Evolutionary conservation across 2,113 vertebrate genomes (phyloP).

Genomic region (Mormoops blainvillei): DNA sequence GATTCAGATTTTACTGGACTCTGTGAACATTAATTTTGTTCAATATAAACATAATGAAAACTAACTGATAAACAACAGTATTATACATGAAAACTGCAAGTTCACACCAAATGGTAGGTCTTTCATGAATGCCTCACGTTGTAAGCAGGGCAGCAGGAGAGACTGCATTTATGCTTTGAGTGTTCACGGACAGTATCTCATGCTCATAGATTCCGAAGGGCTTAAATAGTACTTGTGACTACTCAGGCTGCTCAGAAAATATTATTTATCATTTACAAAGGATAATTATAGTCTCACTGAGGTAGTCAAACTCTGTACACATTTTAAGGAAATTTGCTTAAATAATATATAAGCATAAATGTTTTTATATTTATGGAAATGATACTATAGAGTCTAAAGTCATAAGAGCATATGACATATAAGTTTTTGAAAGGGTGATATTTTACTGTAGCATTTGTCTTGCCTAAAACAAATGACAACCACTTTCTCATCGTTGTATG

Average conservation of each 20-base stretch:
- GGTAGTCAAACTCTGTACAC: not conserved
- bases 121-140: not conserved
- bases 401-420: not conserved
- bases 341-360: not conserved
- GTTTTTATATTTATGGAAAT: not conserved
- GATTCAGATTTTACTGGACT: not conserved
- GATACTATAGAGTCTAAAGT: not conserved
- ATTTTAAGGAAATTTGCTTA: not conserved
- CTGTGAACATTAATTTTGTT: not conserved
- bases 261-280: not conserved
- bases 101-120: not conserved
- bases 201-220: not conserved
- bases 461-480: not conserved
- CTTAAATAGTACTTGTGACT: not conserved
- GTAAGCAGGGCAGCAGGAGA: not conserved
- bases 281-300: not conserved
- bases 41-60: not conserved
- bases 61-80: not conserved
- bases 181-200: not conserved
- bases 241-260: not conserved
- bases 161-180: not conserved
- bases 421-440: not conserved
- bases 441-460: not conserved
- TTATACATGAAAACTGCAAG: not conserved
- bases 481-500: not conserved